A percentile compares a stretch with the other conserved stretches of the same genome.
Conservation (phyloP, 2,113 vertebrate genomes). For the Chloropsis hardwickii region DNA sequence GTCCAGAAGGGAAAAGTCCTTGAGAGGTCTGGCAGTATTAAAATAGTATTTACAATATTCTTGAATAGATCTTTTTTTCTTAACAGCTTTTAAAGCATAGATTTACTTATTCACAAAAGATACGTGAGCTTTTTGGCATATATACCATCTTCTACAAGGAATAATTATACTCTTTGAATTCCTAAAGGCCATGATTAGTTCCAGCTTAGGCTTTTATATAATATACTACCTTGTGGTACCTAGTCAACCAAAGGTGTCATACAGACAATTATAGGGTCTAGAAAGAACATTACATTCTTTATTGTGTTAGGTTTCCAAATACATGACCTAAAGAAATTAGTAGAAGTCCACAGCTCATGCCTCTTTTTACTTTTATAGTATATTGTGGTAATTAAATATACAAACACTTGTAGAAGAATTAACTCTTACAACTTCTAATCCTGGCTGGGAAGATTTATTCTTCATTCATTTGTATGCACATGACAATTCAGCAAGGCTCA, state of each 20-base stretch:
- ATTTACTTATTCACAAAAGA: not conserved
- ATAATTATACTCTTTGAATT: not conserved
- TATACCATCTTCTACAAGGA: not conserved
- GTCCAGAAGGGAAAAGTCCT: not conserved
- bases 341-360: not conserved
- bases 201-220: not conserved
- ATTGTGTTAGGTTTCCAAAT: not conserved
- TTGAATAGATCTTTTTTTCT: not conserved
- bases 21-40: not conserved
- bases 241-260: not conserved
- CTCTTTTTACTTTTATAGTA: not conserved
- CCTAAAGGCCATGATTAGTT: constrained; percentile 26
- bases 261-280: not conserved
- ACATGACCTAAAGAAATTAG: not conserved
- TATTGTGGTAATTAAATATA: not conserved
- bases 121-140: not conserved
- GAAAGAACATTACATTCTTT: not conserved
- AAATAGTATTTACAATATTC: not conserved
- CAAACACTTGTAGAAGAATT: not conserved
- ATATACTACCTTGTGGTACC: not conserved
- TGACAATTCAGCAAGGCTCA: not conserved
- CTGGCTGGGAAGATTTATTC: not conserved
- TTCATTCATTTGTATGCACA: constrained; percentile 40
- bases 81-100: not conserved
- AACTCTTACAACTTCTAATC: not conserved